Evolutionary conservation across 2,888 invertebrate species (phyloP).

Genomic region (Tenthredo livida): DNA sequence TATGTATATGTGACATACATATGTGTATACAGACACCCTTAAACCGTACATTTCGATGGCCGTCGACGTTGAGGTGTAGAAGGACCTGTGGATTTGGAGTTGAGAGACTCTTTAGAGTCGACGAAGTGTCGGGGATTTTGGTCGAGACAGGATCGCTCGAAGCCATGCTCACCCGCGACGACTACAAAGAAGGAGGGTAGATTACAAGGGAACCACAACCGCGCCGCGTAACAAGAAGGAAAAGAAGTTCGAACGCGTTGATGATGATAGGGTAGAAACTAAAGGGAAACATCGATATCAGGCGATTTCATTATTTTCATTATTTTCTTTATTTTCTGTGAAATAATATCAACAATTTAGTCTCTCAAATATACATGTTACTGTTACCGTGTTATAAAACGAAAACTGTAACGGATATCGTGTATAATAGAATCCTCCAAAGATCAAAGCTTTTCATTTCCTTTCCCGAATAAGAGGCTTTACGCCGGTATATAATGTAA

Average conservation of each 20-base stretch:
- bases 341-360: background rate
- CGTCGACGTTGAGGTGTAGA: conserved; percentile 49
- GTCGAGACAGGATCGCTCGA: conserved; percentile 51
- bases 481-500: background rate
- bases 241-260: background rate
- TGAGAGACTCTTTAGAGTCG: conserved; percentile 44
- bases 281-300: background rate
- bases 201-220: conserved; percentile 32
- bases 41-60: conserved; percentile 39
- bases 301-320: background rate
- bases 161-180: conserved; percentile 69
- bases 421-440: background rate
- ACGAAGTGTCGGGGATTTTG: conserved; percentile 39
- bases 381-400: too few species aligned
- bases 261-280: background rate
- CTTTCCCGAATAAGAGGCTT: background rate
- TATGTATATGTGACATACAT: background rate
- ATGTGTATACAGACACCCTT: background rate
- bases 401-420: background rate
- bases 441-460: background rate
- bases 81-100: conserved; percentile 45
- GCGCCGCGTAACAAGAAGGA: conserved; percentile 3
- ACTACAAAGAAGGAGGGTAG: conserved; percentile 36
- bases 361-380: too few species aligned
- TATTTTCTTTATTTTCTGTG: background rate